Base-by-base conservation (phyloP, 2,888 invertebrate species). In the Diarsia brunnea region DNA sequence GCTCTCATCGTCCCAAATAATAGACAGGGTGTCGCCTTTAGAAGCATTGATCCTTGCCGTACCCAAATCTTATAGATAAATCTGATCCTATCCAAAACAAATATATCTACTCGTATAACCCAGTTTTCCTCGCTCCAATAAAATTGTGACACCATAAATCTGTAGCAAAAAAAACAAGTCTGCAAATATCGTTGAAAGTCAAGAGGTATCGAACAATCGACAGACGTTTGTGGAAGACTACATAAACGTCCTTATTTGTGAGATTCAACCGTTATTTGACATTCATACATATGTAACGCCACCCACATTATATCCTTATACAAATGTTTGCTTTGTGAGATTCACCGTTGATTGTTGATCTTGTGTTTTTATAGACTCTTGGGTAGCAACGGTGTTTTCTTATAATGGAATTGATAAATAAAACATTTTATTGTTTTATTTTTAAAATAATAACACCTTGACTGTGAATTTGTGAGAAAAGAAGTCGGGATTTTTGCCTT, bases 181-280 rank as follows among this genome's bases (percentile, higher is more conserved):
- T 7, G 31, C 24, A 64, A 60, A 75, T 68, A 43, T 60, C 27
- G n/a, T 55, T 61, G 49, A 43, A 67, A 69, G 58, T 79, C 63
- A 51, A 70, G 69, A 68, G 53, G 10, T 53, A 66, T 69, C 31
- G 58, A 69, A n/a, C 63, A 14, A 38, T 27, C 49, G 24, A 27
- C 49, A 45, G 27, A 21, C 43, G 24, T 55, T 75, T 63, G 49
- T 58, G 38, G 24, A 68, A 61, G 68, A 53, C 73, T 69, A 47
- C 51, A 60, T 73, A 76, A 80, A 80, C 24, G 63, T 81, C 64
- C 74, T 64, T 81, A 67, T 73, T 84, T 74, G 81, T 61, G n/a
- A 74, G 69, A 63, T 71, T 47, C 67, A 55, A 75, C 85, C 85
- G 84, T 82, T 84, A 84, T n/a, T 78, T 78, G 83, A 70, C 81